A percentile compares a stretch with the other conserved stretches of the same genome.
phyloP scores from a whole-genome alignment of 2,888 invertebrate genomes.

The Brenthis daphne region DNA sequence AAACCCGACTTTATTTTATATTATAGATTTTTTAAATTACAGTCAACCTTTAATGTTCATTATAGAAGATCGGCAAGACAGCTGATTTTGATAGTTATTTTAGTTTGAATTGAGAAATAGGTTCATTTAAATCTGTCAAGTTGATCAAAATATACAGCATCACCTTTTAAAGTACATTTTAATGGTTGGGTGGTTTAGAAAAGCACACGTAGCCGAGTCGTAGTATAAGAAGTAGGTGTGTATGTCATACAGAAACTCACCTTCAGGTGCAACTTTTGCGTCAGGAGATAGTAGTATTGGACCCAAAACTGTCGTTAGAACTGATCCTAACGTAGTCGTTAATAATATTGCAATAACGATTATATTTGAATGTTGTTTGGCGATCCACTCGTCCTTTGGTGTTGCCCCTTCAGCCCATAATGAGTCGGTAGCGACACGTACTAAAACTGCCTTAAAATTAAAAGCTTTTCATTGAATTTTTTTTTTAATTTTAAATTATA shows the following conservation, averaged over 20 bases:
- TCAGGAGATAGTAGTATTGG: constrained; percentile 69
- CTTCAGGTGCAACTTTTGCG: constrained; percentile 66
- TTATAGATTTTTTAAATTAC: too few relatives aligned
- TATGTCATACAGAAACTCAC: constrained; percentile 47
- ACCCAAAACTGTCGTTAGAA: constrained; percentile 66
- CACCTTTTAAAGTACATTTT: too few relatives aligned
- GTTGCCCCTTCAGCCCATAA: constrained; percentile 61
- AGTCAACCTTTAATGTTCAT: too few relatives aligned
- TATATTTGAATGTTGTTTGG: constrained; percentile 70
- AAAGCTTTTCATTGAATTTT: constrained; percentile 28
- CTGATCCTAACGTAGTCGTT: constrained; percentile 70
- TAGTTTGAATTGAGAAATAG: too few relatives aligned
- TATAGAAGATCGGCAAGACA: too few relatives aligned
- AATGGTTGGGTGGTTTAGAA: too few relatives aligned
- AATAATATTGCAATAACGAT: constrained; percentile 74
- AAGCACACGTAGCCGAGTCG: too few relatives aligned
- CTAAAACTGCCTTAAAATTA: constrained; percentile 72
- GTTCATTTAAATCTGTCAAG: too few relatives aligned
- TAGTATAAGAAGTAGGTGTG: not conserved
- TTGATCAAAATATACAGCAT: too few relatives aligned
- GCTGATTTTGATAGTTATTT: too few relatives aligned
- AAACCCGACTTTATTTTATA: too few relatives aligned
- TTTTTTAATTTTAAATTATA: not conserved
- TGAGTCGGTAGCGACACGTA: constrained; percentile 72
- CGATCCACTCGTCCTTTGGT: constrained; percentile 61